phyloP scores from a whole-genome alignment of 2,888 invertebrate species.

The Morpho helenor region DNA sequence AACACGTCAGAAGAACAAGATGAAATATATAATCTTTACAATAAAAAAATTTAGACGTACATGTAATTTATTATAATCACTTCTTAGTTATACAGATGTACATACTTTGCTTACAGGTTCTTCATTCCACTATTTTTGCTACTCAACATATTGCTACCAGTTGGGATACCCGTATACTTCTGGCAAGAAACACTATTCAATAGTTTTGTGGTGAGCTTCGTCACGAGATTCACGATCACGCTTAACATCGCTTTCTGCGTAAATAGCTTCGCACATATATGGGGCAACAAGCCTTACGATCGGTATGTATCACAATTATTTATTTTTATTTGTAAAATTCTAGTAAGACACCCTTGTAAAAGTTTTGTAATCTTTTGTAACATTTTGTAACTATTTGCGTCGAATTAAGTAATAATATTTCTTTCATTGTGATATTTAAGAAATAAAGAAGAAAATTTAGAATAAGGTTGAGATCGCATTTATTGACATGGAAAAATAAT shows the following conservation, averaged over 20 bases:
- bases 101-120: slow-evolving; percentile 65
- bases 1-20: not conserved
- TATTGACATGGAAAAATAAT: no score
- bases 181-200: slow-evolving; percentile 90
- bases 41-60: not conserved
- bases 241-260: slow-evolving; percentile 96
- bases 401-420: no score
- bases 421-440: no score
- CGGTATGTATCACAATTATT: slow-evolving; percentile 64
- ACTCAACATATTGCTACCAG: slow-evolving; percentile 84
- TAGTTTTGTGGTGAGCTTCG: slow-evolving; percentile 91
- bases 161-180: slow-evolving; percentile 87
- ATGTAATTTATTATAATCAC: no score
- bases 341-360: no score
- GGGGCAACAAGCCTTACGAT: slow-evolving; percentile 96
- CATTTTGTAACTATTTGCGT: no score
- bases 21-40: not conserved
- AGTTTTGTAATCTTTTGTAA: no score
- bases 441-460: no score
- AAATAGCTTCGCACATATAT: slow-evolving; percentile 96
- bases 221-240: slow-evolving; percentile 89
- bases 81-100: no score
- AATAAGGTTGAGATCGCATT: no score
- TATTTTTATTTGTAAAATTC: not conserved
- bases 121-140: slow-evolving; percentile 86